A percentile compares a stretch with the other conserved stretches of the same genome.
phyloP scores from a whole-genome alignment of 1,140 invertebrate genomes.

The Hyles euphorbiae region DNA sequence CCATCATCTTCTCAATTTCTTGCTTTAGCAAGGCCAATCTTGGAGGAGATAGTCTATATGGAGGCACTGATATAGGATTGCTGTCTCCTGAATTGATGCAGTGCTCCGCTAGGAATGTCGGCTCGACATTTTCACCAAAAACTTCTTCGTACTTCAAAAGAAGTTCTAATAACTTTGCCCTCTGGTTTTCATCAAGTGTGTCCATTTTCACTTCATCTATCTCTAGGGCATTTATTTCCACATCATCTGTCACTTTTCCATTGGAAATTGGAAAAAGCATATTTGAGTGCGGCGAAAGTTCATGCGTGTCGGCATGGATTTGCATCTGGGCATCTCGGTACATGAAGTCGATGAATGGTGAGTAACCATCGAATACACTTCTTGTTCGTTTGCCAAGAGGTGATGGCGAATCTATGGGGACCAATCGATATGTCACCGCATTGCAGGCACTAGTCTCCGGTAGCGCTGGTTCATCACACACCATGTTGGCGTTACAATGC shows the following conservation, averaged over 20 bases:
- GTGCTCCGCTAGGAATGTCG: too few relatives aligned
- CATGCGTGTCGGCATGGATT: not conserved
- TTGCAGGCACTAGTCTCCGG: not conserved
- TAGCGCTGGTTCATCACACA: not conserved
- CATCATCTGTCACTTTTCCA: too few relatives aligned
- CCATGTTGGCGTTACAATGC: not conserved
- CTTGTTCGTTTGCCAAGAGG: conserved; percentile 1
- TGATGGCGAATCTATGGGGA: not conserved
- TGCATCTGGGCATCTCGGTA: conserved; percentile 9
- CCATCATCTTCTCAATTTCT: conserved; percentile 20
- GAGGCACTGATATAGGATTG: conserved; percentile 7
- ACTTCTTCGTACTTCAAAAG: too few relatives aligned
- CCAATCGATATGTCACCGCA: not conserved
- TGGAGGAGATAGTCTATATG: conserved; percentile 16
- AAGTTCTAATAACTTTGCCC: too few relatives aligned
- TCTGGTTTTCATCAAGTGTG: too few relatives aligned
- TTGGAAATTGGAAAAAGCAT: not conserved
- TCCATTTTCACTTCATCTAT: too few relatives aligned
- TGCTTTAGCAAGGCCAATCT: conserved; percentile 7
- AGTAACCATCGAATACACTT: conserved; percentile 11
- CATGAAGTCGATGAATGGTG: conserved; percentile 5
- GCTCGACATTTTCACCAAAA: too few relatives aligned
- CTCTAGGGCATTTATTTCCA: too few relatives aligned
- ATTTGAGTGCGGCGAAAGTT: not conserved
- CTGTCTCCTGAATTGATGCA: not conserved